Percentiles rank a stretch among this genome's conserved stretches.
Conservation (phyloP, 2,113 vertebrate genomes). For the Eolophus roseicapilla region DNA sequence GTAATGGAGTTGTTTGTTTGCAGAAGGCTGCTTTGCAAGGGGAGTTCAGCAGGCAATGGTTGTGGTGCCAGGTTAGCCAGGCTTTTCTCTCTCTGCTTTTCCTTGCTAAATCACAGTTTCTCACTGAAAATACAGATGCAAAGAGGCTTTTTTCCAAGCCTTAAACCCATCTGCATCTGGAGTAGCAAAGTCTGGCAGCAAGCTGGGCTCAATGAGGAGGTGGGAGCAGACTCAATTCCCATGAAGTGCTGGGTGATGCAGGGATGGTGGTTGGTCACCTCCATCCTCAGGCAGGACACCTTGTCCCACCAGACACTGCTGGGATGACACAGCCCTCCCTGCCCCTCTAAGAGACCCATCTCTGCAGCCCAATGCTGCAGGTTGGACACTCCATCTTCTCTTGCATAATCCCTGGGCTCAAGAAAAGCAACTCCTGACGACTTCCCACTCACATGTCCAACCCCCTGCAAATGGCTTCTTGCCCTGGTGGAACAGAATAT, state of each 20-base stretch:
- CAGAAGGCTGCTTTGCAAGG: neutral
- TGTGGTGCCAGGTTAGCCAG: neutral
- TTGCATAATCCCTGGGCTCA: neutral
- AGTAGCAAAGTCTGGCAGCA: neutral
- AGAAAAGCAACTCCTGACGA: neutral
- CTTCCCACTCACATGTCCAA: constrained; percentile 39
- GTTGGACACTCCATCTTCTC: neutral
- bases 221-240: neutral
- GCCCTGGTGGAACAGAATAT: neutral
- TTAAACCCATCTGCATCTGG: neutral
- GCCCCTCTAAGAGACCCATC: neutral
- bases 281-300: neutral
- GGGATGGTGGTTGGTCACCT: neutral
- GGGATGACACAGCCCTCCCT: neutral
- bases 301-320: accelerated
- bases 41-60: neutral
- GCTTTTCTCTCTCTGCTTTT: neutral
- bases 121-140: neutral
- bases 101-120: neutral
- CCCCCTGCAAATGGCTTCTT: neutral
- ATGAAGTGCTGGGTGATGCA: neutral
- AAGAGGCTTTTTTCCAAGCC: neutral
- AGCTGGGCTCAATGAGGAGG: accelerated
- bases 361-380: accelerated
- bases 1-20: accelerated